Base-by-base conservation (phyloP, 2,888 invertebrate genomes). In the Eilema sororculum region DNA sequence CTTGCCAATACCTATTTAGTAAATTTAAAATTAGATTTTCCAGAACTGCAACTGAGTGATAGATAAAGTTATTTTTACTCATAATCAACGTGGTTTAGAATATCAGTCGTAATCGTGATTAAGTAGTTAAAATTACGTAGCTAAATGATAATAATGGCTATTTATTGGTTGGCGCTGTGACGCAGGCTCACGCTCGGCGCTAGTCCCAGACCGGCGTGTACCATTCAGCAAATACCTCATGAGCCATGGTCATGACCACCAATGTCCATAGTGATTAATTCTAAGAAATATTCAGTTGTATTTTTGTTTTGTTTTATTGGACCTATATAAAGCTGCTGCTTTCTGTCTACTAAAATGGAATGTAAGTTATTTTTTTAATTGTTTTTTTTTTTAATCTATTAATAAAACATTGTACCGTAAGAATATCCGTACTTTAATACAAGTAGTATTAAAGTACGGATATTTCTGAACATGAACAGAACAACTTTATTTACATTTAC, bases 111-210 rank as follows among this genome's bases (percentile, higher is more conserved):
- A 79, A 79, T 76, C 75, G 78, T 75, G 75, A 73, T 73, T 62
- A 67, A 64, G 33, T 22, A 66, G 72, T 76, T 70, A 76, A 77
- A 81, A 75, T 72, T 68, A 75, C 73, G 72, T 65, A 62, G 73
- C 66, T 67, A 62, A 75, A 72, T 81, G 78, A 78, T 81, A 78
- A 79, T 77, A 73, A 73, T 76, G 72, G 12, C 13, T 80, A 77
- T 73, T 77, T 81, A 81, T 76, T 81, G 78, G 68, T 87, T 84
- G 85, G 85, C 86, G 83, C 84, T 78, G 77, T 85, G 84, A 82
- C 85, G 84, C 78, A 80, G 78, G 73, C 73, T 73, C 79, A 73
- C 77, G 79, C 75, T 78, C 78, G 78, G 33, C 78, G 77, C 72
- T 73, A 75, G 82, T 74, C 75, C 68, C 73, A 77, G 81, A 79